These are phyloP conservation scores for Lacerta bilineata DNA, from an alignment of 2,797 vertebrate genomes.

Conservation along the genomic window DNA sequence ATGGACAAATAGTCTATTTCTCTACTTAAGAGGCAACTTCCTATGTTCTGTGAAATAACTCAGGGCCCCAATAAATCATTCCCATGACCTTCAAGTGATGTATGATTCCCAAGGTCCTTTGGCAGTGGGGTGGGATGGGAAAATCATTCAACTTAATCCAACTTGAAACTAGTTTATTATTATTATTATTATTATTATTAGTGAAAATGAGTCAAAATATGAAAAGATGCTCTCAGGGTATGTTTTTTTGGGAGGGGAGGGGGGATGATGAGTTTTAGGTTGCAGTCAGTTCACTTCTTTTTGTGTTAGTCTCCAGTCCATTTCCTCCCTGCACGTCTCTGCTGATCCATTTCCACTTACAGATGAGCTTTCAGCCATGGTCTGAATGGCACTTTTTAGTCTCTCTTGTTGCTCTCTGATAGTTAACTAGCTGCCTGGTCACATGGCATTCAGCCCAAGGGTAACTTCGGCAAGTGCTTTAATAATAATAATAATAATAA, in stretches of 20 bases:
- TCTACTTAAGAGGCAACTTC: too few relatives aligned
- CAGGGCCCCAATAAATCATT: neutral
- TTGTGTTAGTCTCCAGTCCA: neutral
- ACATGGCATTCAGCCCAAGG: constrained; percentile 57
- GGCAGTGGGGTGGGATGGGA: neutral
- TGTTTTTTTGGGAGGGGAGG: too few relatives aligned
- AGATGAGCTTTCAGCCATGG: neutral
- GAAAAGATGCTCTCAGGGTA: neutral
- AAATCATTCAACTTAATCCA: neutral
- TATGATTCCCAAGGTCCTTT: neutral
- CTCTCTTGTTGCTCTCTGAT: constrained; percentile 31
- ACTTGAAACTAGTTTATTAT: neutral
- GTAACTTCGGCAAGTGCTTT: constrained; percentile 66
- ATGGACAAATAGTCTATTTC: neutral
- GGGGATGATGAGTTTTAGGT: accelerated
- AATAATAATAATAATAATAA: constrained; percentile 49
- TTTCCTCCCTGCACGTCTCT: constrained; percentile 29
- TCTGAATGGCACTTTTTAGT: constrained; percentile 24
- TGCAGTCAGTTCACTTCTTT: constrained; percentile 11
- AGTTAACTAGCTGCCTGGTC: constrained; percentile 18
- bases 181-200: neutral
- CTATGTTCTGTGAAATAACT: neutral
- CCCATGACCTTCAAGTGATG: neutral
- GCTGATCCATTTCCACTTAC: neutral
- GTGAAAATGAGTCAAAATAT: neutral